A percentile compares a stretch with the other conserved stretches of the same genome.
phyloP scores from a whole-genome alignment of 2,797 vertebrate species.

The Onychomys leucogaster region DNA sequence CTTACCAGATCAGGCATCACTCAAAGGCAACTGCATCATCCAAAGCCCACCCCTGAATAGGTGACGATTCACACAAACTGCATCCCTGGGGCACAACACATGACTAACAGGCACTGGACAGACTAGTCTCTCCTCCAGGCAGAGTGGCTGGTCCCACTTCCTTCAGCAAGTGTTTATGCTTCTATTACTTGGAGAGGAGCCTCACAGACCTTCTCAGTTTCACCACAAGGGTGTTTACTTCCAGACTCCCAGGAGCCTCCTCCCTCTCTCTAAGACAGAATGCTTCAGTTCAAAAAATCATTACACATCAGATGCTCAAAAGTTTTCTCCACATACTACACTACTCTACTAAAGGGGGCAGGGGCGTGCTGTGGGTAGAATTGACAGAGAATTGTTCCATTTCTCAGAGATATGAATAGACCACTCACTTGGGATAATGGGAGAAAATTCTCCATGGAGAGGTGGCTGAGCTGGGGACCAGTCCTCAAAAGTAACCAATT shows the following conservation, averaged over 20 bases:
- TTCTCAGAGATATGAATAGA: not conserved
- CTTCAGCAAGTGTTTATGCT: not conserved
- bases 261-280: not conserved
- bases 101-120: not conserved
- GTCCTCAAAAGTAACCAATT: not conserved
- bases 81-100: not conserved
- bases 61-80: not conserved
- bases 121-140: not conserved
- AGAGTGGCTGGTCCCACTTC: not conserved
- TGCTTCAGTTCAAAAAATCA: not conserved
- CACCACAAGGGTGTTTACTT: not conserved
- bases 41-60: accelerated
- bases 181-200: not conserved
- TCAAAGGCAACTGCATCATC: not conserved
- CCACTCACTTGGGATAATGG: not conserved
- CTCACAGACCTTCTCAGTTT: not conserved
- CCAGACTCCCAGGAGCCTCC: not conserved
- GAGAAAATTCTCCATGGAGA: not conserved
- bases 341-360: not conserved
- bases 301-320: not conserved
- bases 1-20: not conserved
- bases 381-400: not conserved
- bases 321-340: not conserved
- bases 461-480: not conserved
- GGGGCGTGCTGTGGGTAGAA: not conserved